These are phyloP conservation scores for Noctilio leporinus DNA, from an alignment of 2,113 vertebrate species.

Conservation along the genomic window DNA sequence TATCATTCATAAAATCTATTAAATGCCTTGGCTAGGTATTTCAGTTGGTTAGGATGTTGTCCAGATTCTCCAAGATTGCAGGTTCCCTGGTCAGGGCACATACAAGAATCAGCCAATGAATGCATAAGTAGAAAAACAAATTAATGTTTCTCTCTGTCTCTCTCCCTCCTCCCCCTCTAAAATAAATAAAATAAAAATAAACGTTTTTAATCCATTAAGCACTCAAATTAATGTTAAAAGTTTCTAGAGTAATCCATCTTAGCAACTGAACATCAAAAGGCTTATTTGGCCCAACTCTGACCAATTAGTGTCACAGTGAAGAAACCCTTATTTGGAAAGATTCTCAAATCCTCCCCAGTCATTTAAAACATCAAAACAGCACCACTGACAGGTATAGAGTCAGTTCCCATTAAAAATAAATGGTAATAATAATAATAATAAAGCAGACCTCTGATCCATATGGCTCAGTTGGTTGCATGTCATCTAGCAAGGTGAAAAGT, in stretches of 20 bases:
- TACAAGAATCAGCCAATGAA: too few relatives aligned
- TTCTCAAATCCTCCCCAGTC: neutral
- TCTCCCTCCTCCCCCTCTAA: too few relatives aligned
- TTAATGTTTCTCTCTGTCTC: too few relatives aligned
- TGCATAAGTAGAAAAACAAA: too few relatives aligned
- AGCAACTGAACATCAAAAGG: neutral
- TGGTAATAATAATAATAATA: neutral
- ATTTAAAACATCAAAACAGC: neutral
- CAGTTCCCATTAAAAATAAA: neutral
- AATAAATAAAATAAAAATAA: too few relatives aligned
- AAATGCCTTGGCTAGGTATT: neutral
- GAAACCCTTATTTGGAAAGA: neutral
- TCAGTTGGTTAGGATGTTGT: too few relatives aligned
- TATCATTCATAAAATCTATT: neutral
- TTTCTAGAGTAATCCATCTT: neutral
- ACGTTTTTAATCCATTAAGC: neutral
- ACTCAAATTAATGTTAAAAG: neutral
- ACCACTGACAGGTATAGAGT: neutral
- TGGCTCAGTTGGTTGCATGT: too few relatives aligned
- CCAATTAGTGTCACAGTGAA: neutral
- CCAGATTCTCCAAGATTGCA: too few relatives aligned
- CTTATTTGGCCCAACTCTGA: neutral
- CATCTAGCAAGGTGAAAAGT: too few relatives aligned
- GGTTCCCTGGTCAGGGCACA: too few relatives aligned
- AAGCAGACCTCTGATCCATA: too few relatives aligned